A percentile compares a stretch with the other conserved stretches of the same genome.
Evolutionary conservation across 2,797 vertebrate genomes (phyloP).

Genomic region (Hyperoplus immaculatus): DNA sequence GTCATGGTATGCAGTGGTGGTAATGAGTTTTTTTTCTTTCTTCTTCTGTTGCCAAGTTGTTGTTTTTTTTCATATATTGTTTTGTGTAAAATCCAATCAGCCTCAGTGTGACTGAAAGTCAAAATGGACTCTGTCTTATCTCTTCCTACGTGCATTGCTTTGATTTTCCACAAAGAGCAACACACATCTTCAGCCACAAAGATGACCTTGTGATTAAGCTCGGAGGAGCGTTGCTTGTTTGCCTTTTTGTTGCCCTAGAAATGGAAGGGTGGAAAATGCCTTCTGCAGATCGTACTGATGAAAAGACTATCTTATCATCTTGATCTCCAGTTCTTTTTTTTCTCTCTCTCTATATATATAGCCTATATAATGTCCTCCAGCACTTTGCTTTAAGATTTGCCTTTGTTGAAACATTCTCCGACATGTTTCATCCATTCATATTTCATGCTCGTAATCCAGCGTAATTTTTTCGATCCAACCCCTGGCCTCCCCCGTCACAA

Average conservation of each 20-base stretch:
- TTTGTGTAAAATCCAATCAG: slow-evolving; percentile 46
- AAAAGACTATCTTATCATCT: slow-evolving; percentile 59
- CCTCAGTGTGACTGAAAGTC: slow-evolving; percentile 37
- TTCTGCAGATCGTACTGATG: slow-evolving; percentile 40
- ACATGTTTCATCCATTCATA: slow-evolving; percentile 24
- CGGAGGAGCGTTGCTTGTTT: slow-evolving; percentile 29
- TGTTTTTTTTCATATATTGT: neutral
- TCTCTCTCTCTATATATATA: slow-evolving; percentile 13
- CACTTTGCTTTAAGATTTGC: slow-evolving; percentile 9
- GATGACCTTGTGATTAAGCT: slow-evolving; percentile 70
- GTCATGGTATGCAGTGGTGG: slow-evolving; percentile 42
- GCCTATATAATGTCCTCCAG: slow-evolving; percentile 35
- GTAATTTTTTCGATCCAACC: slow-evolving; percentile 1
- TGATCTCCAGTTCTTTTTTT: slow-evolving; percentile 38
- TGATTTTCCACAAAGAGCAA: slow-evolving; percentile 55
- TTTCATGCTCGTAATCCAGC: slow-evolving; percentile 12
- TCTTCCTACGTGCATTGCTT: slow-evolving; percentile 44
- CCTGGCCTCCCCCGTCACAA: slow-evolving; percentile 3
- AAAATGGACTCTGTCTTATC: slow-evolving; percentile 60
- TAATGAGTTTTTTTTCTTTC: slow-evolving; percentile 15
- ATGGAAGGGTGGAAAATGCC: slow-evolving; percentile 31
- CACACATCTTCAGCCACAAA: slow-evolving; percentile 23
- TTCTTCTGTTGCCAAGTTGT: slow-evolving; percentile 8
- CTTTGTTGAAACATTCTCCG: slow-evolving; percentile 37
- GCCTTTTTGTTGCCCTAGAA: slow-evolving; percentile 18